Evolutionary conservation across 2,888 invertebrate species (phyloP), one percentile per base, ranked within the genome.

Genomic region (Drosophila anomalipes): DNA sequence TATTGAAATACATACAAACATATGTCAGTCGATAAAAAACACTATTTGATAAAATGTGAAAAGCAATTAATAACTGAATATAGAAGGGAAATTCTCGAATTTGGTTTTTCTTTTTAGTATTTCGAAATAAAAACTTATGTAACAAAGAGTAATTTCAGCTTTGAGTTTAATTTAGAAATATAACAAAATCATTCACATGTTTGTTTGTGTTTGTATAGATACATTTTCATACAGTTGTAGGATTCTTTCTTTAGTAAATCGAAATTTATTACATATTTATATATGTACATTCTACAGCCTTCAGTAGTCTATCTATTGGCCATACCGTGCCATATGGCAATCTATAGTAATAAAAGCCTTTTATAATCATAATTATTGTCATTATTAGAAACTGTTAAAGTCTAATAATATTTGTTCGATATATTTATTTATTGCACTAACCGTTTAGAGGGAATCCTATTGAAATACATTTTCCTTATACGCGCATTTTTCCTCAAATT

Each of bases 41-140:
- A 44, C 26, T 58, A 16, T 28, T 30, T 41, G 37, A 66, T 54
- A 22, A 61, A 64, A 64, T 41, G 64, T 56, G 62, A 60, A 54
- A 54, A 14, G 7, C 47, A 63, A 54, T 75, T 56, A 60, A 57
- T 35, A 56, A 39, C 26, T 41, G 33, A n/a, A 12, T n/a, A 1
- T 33, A 4, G 22, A 14, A 22, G 7, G 16, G 7, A 39, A 30
- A 60, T 66, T 44, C 10, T 32, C 22, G 22, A 33, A 22, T 30
- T 56, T 61, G n/a, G 33, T 10, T 19, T 54, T 35, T 49, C 7
- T 5, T 19, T 19, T 37, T 12, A 10, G 10, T 14, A 14, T 39
- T 22, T 47, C 9, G 4, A 28, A 16, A 28, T 49, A 4, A 14
- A 22, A 47, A 22, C 22, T 16, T 1, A 7, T 7, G 3, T 7